Evolutionary conservation across 2,888 invertebrate genomes (phyloP).

Genomic region (Caenorhabditis uteleia): DNA sequence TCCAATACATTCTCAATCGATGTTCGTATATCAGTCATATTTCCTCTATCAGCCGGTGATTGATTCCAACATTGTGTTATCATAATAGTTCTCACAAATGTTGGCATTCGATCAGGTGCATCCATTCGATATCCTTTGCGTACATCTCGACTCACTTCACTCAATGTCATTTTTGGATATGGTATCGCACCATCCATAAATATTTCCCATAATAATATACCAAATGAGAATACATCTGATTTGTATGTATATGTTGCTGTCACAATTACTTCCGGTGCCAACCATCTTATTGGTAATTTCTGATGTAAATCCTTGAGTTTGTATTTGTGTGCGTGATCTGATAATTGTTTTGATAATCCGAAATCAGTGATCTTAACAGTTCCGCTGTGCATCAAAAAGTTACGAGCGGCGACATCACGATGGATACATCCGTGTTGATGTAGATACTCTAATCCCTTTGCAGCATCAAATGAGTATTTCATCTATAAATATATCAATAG

Average conservation of each 20-base stretch:
- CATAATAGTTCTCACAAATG: slow-evolving; percentile 46
- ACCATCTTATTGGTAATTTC: slow-evolving; percentile 54
- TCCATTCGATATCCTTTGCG: slow-evolving; percentile 46
- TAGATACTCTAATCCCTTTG: slow-evolving; percentile 53
- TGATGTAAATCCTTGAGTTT: slow-evolving; percentile 52
- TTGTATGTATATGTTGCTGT: slow-evolving; percentile 47
- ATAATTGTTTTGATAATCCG: slow-evolving; percentile 52
- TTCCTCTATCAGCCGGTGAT: slow-evolving; percentile 28
- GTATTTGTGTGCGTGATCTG: slow-evolving; percentile 49
- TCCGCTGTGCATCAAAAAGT: slow-evolving; percentile 49
- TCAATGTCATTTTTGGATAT: slow-evolving; percentile 50
- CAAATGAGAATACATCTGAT: slow-evolving; percentile 55
- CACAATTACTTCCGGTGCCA: slow-evolving; percentile 55
- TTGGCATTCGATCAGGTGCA: slow-evolving; percentile 57
- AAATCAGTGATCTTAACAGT: slow-evolving; percentile 56
- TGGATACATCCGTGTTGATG: slow-evolving; percentile 55
- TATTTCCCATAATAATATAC: slow-evolving; percentile 53
- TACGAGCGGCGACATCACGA: slow-evolving; percentile 53
- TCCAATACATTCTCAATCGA: slow-evolving; percentile 31
- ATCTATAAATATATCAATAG: too few relatives aligned
- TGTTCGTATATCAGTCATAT: slow-evolving; percentile 31
- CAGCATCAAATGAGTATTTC: slow-evolving; percentile 46
- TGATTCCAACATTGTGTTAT: slow-evolving; percentile 24
- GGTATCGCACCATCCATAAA: slow-evolving; percentile 50
- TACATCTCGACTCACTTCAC: slow-evolving; percentile 44